Evolutionary conservation across 2,113 vertebrate genomes (phyloP).

Genomic region (Ellobius talpinus): DNA sequence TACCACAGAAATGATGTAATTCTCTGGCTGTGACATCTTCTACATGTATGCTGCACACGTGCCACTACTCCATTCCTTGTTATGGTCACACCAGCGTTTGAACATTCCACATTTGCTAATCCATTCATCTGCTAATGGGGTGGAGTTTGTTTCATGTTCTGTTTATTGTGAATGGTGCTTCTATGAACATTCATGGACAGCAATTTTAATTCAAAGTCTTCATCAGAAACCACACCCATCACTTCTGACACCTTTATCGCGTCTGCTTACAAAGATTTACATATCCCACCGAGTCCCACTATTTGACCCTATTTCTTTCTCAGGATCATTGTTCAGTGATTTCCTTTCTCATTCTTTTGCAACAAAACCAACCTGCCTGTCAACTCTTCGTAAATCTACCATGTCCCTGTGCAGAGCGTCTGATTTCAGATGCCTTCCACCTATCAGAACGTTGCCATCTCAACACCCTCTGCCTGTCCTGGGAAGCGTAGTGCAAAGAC

Average conservation of each 20-base stretch:
- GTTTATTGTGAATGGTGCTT: not conserved
- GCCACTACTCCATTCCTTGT: not conserved
- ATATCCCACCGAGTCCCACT: not conserved
- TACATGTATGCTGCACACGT: no score
- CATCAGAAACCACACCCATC: not conserved
- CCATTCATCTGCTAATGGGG: not conserved
- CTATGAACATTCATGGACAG: not conserved
- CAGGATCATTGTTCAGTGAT: not conserved
- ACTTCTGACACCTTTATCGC: not conserved
- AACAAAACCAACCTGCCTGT: not conserved
- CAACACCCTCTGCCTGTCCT: not conserved
- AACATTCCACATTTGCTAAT: not conserved
- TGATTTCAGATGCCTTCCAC: not conserved
- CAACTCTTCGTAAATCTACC: not conserved
- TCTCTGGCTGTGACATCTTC: conserved; percentile 1
- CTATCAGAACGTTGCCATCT: not conserved
- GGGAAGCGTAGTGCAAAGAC: not conserved
- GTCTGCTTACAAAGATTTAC: not conserved
- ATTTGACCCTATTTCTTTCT: not conserved
- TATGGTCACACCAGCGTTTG: not conserved
- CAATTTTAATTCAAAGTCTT: not conserved
- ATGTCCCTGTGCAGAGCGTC: not conserved
- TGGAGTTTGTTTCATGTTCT: not conserved
- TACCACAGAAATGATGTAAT: not conserved
- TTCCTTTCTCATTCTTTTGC: not conserved